These are phyloP conservation scores for Spheniscus humboldti DNA, from an alignment of 2,797 vertebrate genomes.

Conservation along the genomic window DNA sequence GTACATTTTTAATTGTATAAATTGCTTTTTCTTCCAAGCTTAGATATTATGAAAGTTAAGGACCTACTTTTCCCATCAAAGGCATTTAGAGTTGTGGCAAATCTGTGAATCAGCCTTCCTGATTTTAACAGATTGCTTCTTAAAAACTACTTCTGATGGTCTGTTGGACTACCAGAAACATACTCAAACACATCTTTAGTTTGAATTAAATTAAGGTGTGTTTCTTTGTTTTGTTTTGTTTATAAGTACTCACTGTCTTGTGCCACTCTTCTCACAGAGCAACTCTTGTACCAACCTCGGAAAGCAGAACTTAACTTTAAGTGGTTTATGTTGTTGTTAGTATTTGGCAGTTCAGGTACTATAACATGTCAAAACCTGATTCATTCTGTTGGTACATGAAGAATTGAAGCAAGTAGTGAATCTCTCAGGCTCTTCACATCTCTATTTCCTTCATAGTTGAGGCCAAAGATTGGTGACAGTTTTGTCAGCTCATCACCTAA, in stretches of 20 bases:
- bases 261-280: not conserved
- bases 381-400: not conserved
- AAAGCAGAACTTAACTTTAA: not conserved
- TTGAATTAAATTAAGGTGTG: not conserved
- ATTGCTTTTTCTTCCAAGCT: not conserved
- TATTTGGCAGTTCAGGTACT: not conserved
- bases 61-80: not conserved
- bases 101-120: not conserved
- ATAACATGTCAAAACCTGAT: not conserved
- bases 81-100: not conserved
- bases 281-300: not conserved
- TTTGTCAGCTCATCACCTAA: slow-evolving; percentile 7
- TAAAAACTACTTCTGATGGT: not conserved
- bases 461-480: slow-evolving; percentile 12
- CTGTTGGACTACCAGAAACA: not conserved
- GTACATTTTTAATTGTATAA: not conserved
- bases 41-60: not conserved
- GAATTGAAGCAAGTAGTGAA: slow-evolving; percentile 6
- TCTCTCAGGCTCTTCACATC: not conserved
- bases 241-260: not conserved
- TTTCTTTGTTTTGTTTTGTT: not conserved
- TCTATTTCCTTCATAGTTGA: slow-evolving; percentile 51
- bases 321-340: not conserved
- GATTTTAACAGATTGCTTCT: not conserved
- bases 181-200: not conserved